phyloP scores from a whole-genome alignment of 2,888 invertebrate genomes.

The Polydrusus pterygomalis region DNA sequence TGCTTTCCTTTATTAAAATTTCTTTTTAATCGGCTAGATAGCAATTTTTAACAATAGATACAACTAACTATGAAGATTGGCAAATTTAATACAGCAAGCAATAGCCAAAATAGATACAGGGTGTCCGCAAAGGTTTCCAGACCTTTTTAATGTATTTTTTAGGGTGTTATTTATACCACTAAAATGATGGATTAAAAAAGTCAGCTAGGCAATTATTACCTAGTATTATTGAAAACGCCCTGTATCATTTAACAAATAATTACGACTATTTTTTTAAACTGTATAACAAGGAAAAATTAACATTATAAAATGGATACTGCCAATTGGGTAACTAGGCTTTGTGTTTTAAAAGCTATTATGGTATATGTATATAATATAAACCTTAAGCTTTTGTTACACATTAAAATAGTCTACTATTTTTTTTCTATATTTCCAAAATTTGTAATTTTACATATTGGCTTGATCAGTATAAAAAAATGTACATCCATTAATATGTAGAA shows the following conservation, averaged over 20 bases:
- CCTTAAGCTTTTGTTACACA: no score
- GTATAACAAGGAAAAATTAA: not conserved
- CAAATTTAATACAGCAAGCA: constrained; percentile 23
- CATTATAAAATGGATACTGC: not conserved
- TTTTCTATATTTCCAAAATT: not conserved
- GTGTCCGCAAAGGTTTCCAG: no score
- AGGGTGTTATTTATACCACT: no score
- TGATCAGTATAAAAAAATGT: no score
- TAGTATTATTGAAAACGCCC: not conserved
- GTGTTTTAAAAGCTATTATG: constrained; percentile 9
- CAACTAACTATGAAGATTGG: constrained; percentile 9
- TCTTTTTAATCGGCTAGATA: constrained; percentile 23
- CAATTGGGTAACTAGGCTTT: constrained; percentile 2
- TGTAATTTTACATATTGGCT: not conserved
- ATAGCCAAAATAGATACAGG: constrained; percentile 1
- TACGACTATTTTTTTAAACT: not conserved
- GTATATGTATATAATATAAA: constrained; percentile 11
- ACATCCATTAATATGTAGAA: no score
- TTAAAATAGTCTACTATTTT: not conserved
- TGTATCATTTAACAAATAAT: not conserved
- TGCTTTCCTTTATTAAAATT: constrained; percentile 25
- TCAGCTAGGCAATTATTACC: not conserved
- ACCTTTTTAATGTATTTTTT: not conserved
- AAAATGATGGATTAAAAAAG: not conserved
- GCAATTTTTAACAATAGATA: constrained; percentile 23